phyloP scores from a whole-genome alignment of 2,888 invertebrate genomes.

The Hyppa rectilinea region DNA sequence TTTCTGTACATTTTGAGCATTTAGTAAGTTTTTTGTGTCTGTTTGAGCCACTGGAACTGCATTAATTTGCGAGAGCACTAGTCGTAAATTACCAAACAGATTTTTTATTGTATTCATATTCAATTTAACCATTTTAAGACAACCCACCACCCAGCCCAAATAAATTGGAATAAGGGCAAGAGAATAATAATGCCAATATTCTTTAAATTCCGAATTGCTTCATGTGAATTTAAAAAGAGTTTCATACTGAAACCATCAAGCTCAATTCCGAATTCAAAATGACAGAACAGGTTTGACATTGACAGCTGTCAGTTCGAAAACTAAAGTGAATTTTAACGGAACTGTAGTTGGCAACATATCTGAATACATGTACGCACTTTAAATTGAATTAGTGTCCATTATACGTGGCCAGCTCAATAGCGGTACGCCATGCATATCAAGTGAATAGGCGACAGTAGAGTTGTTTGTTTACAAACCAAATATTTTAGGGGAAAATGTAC shows the following conservation, averaged over 20 bases:
- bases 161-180: too few species aligned
- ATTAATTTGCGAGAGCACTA: too few species aligned
- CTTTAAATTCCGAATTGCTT: too few species aligned
- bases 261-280: neutral
- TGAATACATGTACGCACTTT: slow-evolving; percentile 8
- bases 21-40: too few species aligned
- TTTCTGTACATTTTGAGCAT: too few species aligned
- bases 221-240: too few species aligned
- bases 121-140: too few species aligned
- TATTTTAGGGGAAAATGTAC: too few species aligned
- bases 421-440: slow-evolving; percentile 35
- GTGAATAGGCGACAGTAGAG: slow-evolving; percentile 21
- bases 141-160: too few species aligned
- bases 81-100: too few species aligned
- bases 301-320: slow-evolving; percentile 33
- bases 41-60: too few species aligned
- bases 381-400: neutral
- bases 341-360: neutral
- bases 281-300: slow-evolving; percentile 17
- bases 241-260: neutral
- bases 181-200: neutral
- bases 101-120: too few species aligned
- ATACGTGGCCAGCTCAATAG: slow-evolving; percentile 13
- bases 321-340: neutral
- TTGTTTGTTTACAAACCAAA: slow-evolving; percentile 31